Evolutionary conservation across 1,140 invertebrate species (phyloP), one percentile per base, ranked within the genome.

Genomic region (Colletes gigas): DNA sequence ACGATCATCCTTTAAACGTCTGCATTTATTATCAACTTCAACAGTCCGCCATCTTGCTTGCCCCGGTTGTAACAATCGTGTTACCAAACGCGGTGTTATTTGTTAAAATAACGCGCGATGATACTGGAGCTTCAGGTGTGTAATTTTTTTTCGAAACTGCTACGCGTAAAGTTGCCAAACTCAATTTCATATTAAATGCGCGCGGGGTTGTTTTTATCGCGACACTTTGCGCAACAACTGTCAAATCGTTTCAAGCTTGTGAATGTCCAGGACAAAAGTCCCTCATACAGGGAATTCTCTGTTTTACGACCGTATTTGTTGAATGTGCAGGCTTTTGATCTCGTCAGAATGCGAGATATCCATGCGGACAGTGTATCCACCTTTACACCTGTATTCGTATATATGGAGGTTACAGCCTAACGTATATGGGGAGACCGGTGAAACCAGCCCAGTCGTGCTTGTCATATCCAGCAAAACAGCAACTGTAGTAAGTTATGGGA

Each of bases 311-410:
- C 87, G 89, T 91, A 90, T 90, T 89, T 90, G 89, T 89, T 90
- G 85, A 88, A 81, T 89, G 78, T 87, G 83, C 74, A 83, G 84
- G 88, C 85, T 90, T 89, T 90, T 89, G 87, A 90, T 90, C 88
- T 89, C 84, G 89, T 89, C 88, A 91, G 89, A 89, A 90, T 91
- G 86, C 87, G 87, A 86, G 86, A 90, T 89, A 85, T 90, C 84
- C 39, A 80, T 67, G 82, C 76, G 67, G 72, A 68, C 81, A 59
- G 77, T 68, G 71, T 83, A 84, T 86, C 84, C 81, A 84, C 78
- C 83, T 89, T 90, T 90, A 88, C 84, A 90, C 88, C 88, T 91
- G 88, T 88, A 90, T 87, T 85, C 70, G 83, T 89, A 68, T 84
- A 72, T 85, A 89, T 82, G 79, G 84, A 70, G 65, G 83, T 82